Evolutionary conservation across 2,113 vertebrate species (phyloP).

Genomic region (Melanerpes aurifrons): DNA sequence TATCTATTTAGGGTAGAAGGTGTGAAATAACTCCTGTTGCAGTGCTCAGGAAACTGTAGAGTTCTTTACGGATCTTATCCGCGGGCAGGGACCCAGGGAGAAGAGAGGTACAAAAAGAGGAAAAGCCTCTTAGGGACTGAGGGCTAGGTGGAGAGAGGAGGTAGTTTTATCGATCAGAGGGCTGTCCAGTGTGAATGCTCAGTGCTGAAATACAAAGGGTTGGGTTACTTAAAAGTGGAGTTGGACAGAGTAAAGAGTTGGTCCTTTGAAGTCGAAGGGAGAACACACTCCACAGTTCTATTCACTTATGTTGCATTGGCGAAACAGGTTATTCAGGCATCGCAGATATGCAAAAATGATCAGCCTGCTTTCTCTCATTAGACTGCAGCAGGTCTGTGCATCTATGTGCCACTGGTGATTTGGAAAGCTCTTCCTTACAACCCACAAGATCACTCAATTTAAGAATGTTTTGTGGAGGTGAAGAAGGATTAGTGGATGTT

Average conservation of each 20-base stretch:
- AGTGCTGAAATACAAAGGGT: not conserved
- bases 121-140: not conserved
- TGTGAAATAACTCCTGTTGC: not conserved
- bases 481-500: conserved; percentile 17
- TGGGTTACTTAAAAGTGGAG: not conserved
- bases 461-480: conserved; percentile 5
- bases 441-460: conserved; percentile 19
- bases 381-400: not conserved
- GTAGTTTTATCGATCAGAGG: not conserved
- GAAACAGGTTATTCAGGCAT: conserved; percentile 51
- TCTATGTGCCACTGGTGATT: not conserved
- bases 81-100: not conserved
- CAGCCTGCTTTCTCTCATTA: not conserved
- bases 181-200: not conserved
- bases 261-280: conserved; percentile 13
- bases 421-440: conserved; percentile 3
- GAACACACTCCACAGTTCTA: not conserved
- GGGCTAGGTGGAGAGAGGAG: not conserved
- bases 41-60: not conserved
- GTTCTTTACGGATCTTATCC: not conserved
- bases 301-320: conserved; percentile 11
- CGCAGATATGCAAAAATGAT: not conserved
- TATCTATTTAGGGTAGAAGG: not conserved
- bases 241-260: not conserved
- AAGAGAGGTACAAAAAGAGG: not conserved